Evolutionary conservation across 2,888 invertebrate genomes (phyloP).

Genomic region (Lasioglossum oenotherae): DNA sequence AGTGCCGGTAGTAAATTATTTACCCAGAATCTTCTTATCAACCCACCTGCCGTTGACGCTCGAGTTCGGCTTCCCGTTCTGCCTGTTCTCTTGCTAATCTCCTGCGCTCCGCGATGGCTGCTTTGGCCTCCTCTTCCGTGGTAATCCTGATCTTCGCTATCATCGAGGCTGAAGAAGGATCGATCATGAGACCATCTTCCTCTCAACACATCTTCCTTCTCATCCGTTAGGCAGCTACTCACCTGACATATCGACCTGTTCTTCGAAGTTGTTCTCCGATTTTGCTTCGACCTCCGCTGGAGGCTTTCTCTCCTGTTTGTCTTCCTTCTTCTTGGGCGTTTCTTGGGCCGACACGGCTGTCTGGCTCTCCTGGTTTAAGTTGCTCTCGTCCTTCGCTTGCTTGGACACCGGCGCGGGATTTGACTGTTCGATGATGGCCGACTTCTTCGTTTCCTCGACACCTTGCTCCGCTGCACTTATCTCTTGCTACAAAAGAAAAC

Average conservation of each 20-base stretch:
- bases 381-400: slow-evolving; percentile 72
- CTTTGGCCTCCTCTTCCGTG: slow-evolving; percentile 97
- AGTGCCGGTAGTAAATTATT: background rate
- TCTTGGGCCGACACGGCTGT: slow-evolving; percentile 55
- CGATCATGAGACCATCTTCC: background rate
- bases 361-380: slow-evolving; percentile 69
- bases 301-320: slow-evolving; percentile 77
- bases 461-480: slow-evolving; percentile 50
- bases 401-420: slow-evolving; percentile 60
- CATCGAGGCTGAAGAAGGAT: slow-evolving; percentile 86
- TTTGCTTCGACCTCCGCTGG: slow-evolving; percentile 76
- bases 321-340: slow-evolving; percentile 79
- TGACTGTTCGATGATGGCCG: slow-evolving; percentile 58
- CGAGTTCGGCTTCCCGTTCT: slow-evolving; percentile 94
- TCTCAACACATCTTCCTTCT: background rate
- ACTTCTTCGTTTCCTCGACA: slow-evolving; percentile 53
- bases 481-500: slow-evolving; percentile 49
- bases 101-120: slow-evolving; percentile 95
- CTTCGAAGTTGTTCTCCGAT: slow-evolving; percentile 79
- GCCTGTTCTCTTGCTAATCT: slow-evolving; percentile 95
- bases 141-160: slow-evolving; percentile 90
- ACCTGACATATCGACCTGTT: slow-evolving; percentile 88
- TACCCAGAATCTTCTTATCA: background rate
- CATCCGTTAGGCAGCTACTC: background rate
- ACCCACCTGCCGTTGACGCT: slow-evolving; percentile 87